Base-by-base conservation (phyloP, 2,888 invertebrate species). In the Hipparchia sbordonii region DNA sequence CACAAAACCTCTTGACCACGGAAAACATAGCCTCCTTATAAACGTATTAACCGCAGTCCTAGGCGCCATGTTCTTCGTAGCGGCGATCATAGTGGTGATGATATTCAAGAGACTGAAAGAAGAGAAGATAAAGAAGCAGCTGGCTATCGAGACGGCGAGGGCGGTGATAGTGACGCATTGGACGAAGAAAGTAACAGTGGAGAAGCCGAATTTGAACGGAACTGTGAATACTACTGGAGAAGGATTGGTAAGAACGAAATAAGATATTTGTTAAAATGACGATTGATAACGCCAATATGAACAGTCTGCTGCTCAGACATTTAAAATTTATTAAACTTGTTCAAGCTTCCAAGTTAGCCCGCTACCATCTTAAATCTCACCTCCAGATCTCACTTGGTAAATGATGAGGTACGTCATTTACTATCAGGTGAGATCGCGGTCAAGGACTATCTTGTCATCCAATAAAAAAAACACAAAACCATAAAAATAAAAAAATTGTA, bases 101-200 rank as follows among this genome's bases (percentile, higher is more conserved):
- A 95, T 96, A 57, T 95, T 96, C 83, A 95, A 96, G 78, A 96
- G 96, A 81, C 86, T 96, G 70, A 96, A 96, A 82, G 95, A 96
- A 56, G 97, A 97, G 83, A 97, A 97, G 87, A 95, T 96, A 81
- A 96, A 97, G 85, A 97, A 97, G 81, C 94, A 97, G 75, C 89
- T 97, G 74, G 96, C 96, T 0, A 96, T 97, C 77, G 97, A 97
- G 86, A 97, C 97, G 0, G 96, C 96, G 0, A 91, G 96, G 68
- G 96, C 96, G 0, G 96, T 96, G n/a, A 97, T 97, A 0, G 96
- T 97, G 3, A 97, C 97, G 51, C 97, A 97, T 79, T 97, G 97
- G 97, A 98, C 97, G 0, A 98, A 98, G 88, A 98, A 97, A 86
- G 97, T 98, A 2, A 97, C 97, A 9, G 97, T 98, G 3, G 97